These are phyloP conservation scores for Hirtodrosophila confusa DNA, from an alignment of 2,888 invertebrate genomes.

Conservation along the genomic window DNA sequence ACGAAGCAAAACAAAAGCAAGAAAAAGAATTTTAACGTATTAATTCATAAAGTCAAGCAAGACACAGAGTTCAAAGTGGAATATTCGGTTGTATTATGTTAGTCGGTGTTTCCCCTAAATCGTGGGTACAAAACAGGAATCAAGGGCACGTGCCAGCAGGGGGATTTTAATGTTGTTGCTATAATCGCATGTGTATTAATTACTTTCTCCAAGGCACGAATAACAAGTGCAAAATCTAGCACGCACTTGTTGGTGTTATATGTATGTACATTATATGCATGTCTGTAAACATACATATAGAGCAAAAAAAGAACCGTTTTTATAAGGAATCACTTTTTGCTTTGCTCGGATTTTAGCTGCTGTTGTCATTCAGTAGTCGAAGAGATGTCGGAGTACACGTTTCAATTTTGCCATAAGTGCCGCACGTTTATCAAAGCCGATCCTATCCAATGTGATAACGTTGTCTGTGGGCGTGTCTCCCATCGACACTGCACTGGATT, in stretches of 20 bases:
- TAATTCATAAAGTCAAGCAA: slow-evolving; percentile 6
- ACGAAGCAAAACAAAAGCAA: slow-evolving; percentile 24
- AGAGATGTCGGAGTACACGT: slow-evolving; percentile 54
- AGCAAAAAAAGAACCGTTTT: slow-evolving; percentile 50
- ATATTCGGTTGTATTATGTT: neutral
- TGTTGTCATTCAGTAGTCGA: slow-evolving; percentile 26
- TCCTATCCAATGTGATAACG: slow-evolving; percentile 38
- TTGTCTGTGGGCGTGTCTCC: slow-evolving; percentile 35
- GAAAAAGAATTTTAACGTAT: slow-evolving; percentile 5
- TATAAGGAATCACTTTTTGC: neutral
- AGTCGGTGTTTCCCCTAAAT: slow-evolving; percentile 13
- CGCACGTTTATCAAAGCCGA: slow-evolving; percentile 7
- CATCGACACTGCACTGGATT: slow-evolving; percentile 45
- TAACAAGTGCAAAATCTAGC: slow-evolving; percentile 21
- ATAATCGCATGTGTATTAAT: slow-evolving; percentile 9
- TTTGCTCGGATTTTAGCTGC: slow-evolving; percentile 29
- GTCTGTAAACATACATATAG: slow-evolving; percentile 1
- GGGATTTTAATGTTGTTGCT: slow-evolving; percentile 28
- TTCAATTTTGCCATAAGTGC: slow-evolving; percentile 53
- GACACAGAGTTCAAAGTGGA: no score
- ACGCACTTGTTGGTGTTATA: slow-evolving; percentile 15
- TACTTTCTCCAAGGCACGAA: slow-evolving; percentile 17
- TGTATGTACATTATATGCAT: slow-evolving; percentile 3
- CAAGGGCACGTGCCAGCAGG: slow-evolving; percentile 15
- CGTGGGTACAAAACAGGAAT: slow-evolving; percentile 7